Evolutionary conservation across 2,113 vertebrate species (phyloP).

Genomic region (Brachyhypopomus gauderio): DNA sequence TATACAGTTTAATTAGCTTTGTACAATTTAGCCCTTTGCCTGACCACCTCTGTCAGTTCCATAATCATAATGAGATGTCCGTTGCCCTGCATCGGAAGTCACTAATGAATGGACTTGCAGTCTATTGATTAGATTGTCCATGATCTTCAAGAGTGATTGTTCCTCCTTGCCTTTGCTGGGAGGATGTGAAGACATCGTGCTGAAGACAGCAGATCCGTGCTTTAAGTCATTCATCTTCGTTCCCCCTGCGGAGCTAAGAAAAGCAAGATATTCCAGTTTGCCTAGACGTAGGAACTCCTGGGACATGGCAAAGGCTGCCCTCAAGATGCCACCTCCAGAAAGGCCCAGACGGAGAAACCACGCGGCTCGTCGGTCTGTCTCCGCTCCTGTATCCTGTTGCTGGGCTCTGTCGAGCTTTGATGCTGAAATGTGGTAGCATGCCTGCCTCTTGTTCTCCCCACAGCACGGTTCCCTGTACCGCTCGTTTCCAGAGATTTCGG

Average conservation of each 20-base stretch:
- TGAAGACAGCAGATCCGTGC: neutral
- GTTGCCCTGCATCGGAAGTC: neutral
- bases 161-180: neutral
- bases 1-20: constrained; percentile 44
- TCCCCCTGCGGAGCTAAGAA: constrained; percentile 4
- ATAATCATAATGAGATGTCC: constrained; percentile 42
- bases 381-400: neutral
- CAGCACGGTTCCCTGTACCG: constrained; percentile 22
- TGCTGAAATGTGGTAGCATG: neutral
- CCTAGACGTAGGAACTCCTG: neutral
- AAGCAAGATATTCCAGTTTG: constrained; percentile 12
- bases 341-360: neutral
- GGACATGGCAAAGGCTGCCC: neutral
- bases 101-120: constrained; percentile 35
- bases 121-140: constrained; percentile 28
- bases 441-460: constrained; percentile 19
- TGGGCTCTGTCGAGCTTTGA: constrained; percentile 16
- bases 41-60: constrained; percentile 22
- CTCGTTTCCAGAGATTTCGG: constrained; percentile 26
- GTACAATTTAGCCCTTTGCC: constrained; percentile 34
- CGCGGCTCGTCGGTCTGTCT: constrained; percentile 10
- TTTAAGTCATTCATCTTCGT: constrained; percentile 17
- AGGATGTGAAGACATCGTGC: neutral
- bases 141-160: constrained; percentile 14
- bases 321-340: neutral